Percentiles rank a stretch among this genome's conserved stretches.
Evolutionary conservation across 1,140 invertebrate genomes (phyloP).

Genomic region (Drosophila murphyi): DNA sequence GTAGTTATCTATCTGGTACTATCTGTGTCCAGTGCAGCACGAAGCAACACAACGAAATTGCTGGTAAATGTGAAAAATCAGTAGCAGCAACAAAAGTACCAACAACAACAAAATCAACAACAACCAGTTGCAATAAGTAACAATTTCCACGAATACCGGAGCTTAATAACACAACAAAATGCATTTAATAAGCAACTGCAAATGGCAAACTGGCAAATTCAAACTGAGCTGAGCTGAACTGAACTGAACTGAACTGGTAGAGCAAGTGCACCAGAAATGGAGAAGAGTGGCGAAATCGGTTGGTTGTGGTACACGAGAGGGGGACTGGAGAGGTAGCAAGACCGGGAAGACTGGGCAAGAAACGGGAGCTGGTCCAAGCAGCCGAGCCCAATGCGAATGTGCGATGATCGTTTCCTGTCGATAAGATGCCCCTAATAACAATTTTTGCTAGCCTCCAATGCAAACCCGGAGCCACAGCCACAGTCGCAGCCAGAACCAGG

Average conservation of each 20-base stretch:
- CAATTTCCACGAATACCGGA: constrained; percentile 78
- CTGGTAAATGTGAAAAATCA: constrained; percentile 49
- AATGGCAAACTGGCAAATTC: constrained; percentile 55
- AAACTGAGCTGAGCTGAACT: constrained; percentile 32
- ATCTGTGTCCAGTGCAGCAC: constrained; percentile 52
- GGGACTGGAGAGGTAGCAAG: not conserved
- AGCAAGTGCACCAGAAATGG: constrained; percentile 43
- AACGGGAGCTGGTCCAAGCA: constrained; percentile 31
- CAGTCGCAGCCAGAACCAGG: constrained; percentile 1
- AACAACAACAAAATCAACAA: constrained; percentile 21
- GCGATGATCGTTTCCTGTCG: constrained; percentile 81
- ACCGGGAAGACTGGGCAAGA: not conserved
- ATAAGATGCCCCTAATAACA: constrained; percentile 79
- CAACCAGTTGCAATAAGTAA: constrained; percentile 60
- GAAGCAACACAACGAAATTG: constrained; percentile 55
- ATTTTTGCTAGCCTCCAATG: constrained; percentile 38
- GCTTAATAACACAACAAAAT: constrained; percentile 77
- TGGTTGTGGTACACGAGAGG: constrained; percentile 1
- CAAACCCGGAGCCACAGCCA: constrained; percentile 9
- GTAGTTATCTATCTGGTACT: not conserved
- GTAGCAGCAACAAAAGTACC: constrained; percentile 18
- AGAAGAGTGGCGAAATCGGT: constrained; percentile 22
- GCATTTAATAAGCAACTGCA: constrained; percentile 79
- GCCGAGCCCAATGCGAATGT: constrained; percentile 66
- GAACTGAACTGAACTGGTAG: constrained; percentile 36